phyloP scores from a whole-genome alignment of 2,113 vertebrate species.

The Thinocorus orbignyianus region DNA sequence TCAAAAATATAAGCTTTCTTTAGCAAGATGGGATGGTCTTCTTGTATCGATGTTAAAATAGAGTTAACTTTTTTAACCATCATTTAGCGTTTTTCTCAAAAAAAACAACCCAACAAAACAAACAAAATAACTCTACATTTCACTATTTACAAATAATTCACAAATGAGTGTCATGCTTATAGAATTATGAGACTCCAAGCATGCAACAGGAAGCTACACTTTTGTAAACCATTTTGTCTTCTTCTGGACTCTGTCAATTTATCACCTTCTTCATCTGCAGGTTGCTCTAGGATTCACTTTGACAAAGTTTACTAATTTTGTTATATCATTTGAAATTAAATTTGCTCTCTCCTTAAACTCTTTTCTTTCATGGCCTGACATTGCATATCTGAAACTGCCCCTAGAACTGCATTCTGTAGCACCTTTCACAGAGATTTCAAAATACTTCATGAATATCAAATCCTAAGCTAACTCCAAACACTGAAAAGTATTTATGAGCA shows the following conservation, averaged over 20 bases:
- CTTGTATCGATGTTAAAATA: neutral
- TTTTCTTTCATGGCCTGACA: neutral
- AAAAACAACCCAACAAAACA: no score
- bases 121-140: neutral
- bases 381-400: neutral
- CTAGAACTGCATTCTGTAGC: neutral
- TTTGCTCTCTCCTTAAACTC: neutral
- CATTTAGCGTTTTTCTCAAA: neutral
- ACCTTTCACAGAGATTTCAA: neutral
- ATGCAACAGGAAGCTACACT: neutral
- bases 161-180: neutral
- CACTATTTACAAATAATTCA: neutral
- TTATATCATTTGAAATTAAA: neutral
- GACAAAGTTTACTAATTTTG: neutral
- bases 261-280: neutral
- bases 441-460: neutral
- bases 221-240: neutral
- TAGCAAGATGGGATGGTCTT: neutral
- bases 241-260: neutral
- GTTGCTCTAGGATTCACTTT: neutral
- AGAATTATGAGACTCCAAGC: neutral
- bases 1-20: slow-evolving; percentile 38
- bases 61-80: neutral
- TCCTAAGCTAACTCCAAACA: neutral
- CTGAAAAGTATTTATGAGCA: neutral